Base-by-base conservation (phyloP, 2,113 vertebrate species). In the Entomyzon cyanotis region DNA sequence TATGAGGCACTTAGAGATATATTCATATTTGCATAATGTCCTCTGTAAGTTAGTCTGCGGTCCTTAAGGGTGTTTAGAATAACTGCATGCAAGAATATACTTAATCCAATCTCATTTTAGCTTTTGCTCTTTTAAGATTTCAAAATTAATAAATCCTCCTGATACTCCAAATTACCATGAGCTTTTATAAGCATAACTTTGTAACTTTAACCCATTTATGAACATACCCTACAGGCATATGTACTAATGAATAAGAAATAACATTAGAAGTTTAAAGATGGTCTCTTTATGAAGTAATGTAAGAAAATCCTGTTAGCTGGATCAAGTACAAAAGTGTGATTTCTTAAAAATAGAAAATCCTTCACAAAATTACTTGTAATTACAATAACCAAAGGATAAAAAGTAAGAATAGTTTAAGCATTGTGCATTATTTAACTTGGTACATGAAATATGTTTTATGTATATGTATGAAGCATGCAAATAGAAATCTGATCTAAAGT, bases 291-390 rank as follows among this genome's bases (percentile, higher is more conserved):
- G 99, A 99, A 99, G 99, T 99, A 99, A 99, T 99, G 99, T 99
- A 99, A 99, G 99, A 99, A 99, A 99, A 99, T 99, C 99, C 99
- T 99, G 99, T 99, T 99, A 99, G 99, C 99, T 99, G 99, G 99
- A 99, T 99, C 99, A 98, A 99, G 99, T 99, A 99, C 99, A 99
- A 99, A 99, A 99, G 98, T 99, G 99, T 98, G 98, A 99, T 99
- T 99, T 99, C 99, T 99, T 98, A 99, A 99, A 99, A 99, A 98
- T 98, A 98, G 98, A 98, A 98, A 98, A 98, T 98, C 98, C 98
- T 94, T 98, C 97, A 97, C 98, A 98, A 98, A 98, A 98, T 98
- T 97, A 98, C 98, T 98, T 98, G 98, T 98, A 98, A 98, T 98
- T 98, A 98, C 98, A 98, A 98, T 98, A 98, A 98, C 98, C 98